These are phyloP conservation scores for Lepus oiostolus DNA, from an alignment of 2,797 vertebrate genomes.

Conservation along the genomic window DNA sequence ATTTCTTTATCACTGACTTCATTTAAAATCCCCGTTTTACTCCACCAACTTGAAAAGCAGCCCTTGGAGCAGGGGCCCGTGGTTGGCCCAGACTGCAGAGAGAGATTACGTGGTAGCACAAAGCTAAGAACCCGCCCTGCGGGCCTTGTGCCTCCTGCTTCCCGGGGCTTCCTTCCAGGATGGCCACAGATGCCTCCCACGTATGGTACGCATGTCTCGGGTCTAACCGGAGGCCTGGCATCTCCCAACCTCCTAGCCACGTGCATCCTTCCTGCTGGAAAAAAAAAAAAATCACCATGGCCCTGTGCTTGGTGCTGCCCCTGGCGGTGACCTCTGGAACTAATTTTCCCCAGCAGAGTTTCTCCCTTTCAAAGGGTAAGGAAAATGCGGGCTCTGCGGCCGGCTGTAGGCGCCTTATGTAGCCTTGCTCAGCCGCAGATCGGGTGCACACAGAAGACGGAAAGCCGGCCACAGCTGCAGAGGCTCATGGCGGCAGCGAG, in stretches of 20 bases:
- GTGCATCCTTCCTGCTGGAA: not conserved
- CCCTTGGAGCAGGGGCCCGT: not conserved
- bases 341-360: not conserved
- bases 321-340: fast-evolving
- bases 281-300: not conserved
- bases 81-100: not conserved
- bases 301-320: not conserved
- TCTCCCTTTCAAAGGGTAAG: not conserved
- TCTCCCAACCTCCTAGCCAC: not conserved
- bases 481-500: too few relatives aligned
- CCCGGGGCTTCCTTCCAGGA: fast-evolving
- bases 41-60: not conserved
- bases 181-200: not conserved
- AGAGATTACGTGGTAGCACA: not conserved
- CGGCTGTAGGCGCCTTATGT: too few relatives aligned
- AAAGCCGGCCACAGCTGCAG: too few relatives aligned
- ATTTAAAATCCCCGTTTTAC: not conserved
- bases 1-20: not conserved
- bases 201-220: too few relatives aligned
- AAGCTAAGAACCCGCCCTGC: fast-evolving
- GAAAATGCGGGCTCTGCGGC: too few relatives aligned
- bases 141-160: fast-evolving
- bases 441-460: too few relatives aligned
- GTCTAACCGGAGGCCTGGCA: fast-evolving
- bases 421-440: too few relatives aligned